phyloP scores from a whole-genome alignment of 2,888 invertebrate genomes.

The Antheraea yamamai region DNA sequence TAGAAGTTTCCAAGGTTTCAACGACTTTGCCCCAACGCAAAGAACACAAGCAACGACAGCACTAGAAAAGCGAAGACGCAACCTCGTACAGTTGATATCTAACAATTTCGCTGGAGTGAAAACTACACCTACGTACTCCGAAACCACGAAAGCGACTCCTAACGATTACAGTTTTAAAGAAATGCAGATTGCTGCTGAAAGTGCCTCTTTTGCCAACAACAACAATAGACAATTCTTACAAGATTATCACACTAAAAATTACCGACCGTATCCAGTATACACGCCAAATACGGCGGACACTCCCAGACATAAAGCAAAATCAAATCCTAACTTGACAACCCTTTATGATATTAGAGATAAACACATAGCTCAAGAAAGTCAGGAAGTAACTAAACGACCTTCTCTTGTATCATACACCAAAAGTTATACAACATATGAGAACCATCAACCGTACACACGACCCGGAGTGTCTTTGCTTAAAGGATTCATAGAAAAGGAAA shows the following conservation, averaged over 20 bases:
- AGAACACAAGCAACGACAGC: constrained; percentile 61
- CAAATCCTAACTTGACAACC: constrained; percentile 69
- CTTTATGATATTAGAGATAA: constrained; percentile 70
- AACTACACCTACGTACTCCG: constrained; percentile 60
- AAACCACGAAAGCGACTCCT: constrained; percentile 63
- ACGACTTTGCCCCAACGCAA: constrained; percentile 64
- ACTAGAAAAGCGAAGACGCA: constrained; percentile 67
- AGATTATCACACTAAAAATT: constrained; percentile 66
- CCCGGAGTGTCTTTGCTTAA: constrained; percentile 73
- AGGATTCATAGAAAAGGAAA: constrained; percentile 66
- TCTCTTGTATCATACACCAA: constrained; percentile 72
- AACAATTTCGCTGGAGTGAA: constrained; percentile 65
- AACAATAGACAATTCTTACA: constrained; percentile 73
- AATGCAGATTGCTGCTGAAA: constrained; percentile 88
- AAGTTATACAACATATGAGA: constrained; percentile 58
- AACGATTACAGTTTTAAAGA: constrained; percentile 78
- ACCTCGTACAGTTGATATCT: constrained; percentile 67
- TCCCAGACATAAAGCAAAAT: constrained; percentile 56
- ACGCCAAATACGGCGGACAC: constrained; percentile 52
- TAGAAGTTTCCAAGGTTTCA: constrained; percentile 64
- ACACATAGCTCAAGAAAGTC: constrained; percentile 35
- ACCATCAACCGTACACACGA: constrained; percentile 71
- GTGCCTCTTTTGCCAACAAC: constrained; percentile 86
- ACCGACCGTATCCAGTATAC: constrained; percentile 72
- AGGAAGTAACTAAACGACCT: constrained; percentile 63